Conservation (phyloP, 2,888 invertebrate genomes). For the Lasioglossum calceatum region DNA sequence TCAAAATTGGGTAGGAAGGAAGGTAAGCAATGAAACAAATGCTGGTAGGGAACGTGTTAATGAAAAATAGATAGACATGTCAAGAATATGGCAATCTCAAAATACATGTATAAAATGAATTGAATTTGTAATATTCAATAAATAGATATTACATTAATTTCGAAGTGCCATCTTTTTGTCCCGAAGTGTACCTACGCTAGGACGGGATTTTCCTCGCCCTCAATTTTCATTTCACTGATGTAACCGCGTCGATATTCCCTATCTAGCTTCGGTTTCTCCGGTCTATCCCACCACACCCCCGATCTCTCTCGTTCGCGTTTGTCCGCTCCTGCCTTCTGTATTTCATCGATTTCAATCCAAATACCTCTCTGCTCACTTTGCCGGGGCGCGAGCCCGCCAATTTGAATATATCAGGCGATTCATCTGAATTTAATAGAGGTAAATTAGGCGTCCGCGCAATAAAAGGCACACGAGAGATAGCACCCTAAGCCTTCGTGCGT, state of each 20-base stretch:
- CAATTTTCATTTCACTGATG: constrained; percentile 52
- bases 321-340: neutral
- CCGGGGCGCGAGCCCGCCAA: constrained; percentile 37
- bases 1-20: too few relatives aligned
- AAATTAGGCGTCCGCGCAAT: constrained; percentile 45
- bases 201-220: constrained; percentile 37
- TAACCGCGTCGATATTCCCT: constrained; percentile 26
- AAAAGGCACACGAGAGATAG: constrained; percentile 53
- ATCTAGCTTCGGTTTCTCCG: neutral
- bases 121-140: too few relatives aligned
- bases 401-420: constrained; percentile 62
- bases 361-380: constrained; percentile 41
- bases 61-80: too few relatives aligned
- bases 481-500: constrained; percentile 9
- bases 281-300: neutral
- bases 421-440: constrained; percentile 62
- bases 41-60: too few relatives aligned
- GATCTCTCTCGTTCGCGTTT: neutral
- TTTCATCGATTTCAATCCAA: constrained; percentile 50
- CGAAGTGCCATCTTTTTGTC: neutral
- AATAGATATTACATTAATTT: neutral
- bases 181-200: constrained; percentile 5
- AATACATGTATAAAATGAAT: too few relatives aligned
- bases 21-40: too few relatives aligned
- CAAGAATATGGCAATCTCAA: too few relatives aligned